These are phyloP conservation scores for Plotosus lineatus DNA, from an alignment of 2,113 vertebrate species.

Conservation along the genomic window DNA sequence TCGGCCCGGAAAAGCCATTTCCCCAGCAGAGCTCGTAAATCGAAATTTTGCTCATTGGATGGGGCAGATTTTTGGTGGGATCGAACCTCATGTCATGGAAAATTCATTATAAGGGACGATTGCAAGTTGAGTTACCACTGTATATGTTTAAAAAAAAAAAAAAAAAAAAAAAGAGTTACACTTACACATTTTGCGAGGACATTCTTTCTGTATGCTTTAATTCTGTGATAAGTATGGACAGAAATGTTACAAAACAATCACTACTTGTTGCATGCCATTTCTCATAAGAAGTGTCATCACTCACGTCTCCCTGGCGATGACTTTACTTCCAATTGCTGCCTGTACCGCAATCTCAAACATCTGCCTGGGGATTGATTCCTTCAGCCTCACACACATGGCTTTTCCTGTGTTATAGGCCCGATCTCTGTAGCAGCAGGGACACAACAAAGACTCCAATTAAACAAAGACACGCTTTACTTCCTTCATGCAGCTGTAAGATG, in stretches of 20 bases:
- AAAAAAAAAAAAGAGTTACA: constrained; percentile 53
- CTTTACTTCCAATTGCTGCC: constrained; percentile 85
- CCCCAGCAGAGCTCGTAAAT: too few relatives aligned
- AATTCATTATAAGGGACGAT: too few relatives aligned
- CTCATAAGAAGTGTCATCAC: constrained; percentile 47
- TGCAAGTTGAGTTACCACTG: too few relatives aligned
- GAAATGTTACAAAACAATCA: background rate
- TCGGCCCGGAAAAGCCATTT: too few relatives aligned
- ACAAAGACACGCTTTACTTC: background rate
- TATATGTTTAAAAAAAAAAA: background rate
- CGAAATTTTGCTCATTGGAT: too few relatives aligned
- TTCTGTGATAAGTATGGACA: constrained; percentile 70
- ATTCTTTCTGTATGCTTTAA: constrained; percentile 93
- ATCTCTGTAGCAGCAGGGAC: constrained; percentile 72
- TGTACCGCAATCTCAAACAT: constrained; percentile 96
- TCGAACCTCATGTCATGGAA: too few relatives aligned
- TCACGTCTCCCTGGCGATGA: constrained; percentile 96
- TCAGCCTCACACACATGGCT: constrained; percentile 86
- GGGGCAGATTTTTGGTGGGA: too few relatives aligned
- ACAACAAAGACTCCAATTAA: background rate
- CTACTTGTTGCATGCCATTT: background rate
- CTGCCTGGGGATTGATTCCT: constrained; percentile 88
- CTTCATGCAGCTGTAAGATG: too few relatives aligned
- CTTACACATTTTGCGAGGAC: constrained; percentile 97
- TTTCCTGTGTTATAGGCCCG: constrained; percentile 82